Evolutionary conservation across 35 echinoderm and acorn worm species (phyloP), one percentile per base, ranked within the genome.

Genomic region (Ptychodera flava): DNA sequence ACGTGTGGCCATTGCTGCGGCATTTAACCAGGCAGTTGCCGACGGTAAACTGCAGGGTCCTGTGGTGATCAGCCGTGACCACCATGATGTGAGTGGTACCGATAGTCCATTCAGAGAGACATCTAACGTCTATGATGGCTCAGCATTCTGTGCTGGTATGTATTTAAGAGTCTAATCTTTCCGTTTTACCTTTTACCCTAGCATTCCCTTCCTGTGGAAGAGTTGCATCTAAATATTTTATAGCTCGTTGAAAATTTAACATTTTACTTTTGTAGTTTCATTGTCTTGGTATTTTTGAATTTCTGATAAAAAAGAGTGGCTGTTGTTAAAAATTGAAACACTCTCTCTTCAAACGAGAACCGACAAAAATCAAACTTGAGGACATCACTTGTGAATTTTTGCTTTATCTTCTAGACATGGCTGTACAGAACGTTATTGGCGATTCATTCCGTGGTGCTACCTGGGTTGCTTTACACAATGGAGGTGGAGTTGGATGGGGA

Each of bases 391-490:
- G n/a, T n/a, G n/a, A n/a, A n/a, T n/a, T n/a, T n/a, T n/a, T n/a
- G n/a, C n/a, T n/a, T n/a, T n/a, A n/a, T n/a, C n/a, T n/a, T n/a
- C n/a, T 82, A 98, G 96, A 99, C 82, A 99, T 99, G 96, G 96
- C 96, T 29, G 88, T 99, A 15, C 96, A 99, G 88, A 99, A 99
- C 77, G 93, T 94, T 36, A 99, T 99, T 34, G 96, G 96, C 22
- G 96, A 99, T 91, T 94, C 96, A 16, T 99, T 99, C 93, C 88
- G 96, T 31, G 96, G 96, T 35, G 96, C 96, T 30, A 99, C 96
- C 0, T 99, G 96, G 96, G 96, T 99, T 6, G 92, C 96, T 16
- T 34, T 99, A 77, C 96, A 99, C 88, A 99, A 99, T 77, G 96
- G 96, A 1, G 96, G 96, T 22, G 96, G 96, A 28, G 92, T 94